Evolutionary conservation across 1,140 invertebrate species (phyloP), one percentile per base, ranked within the genome.

Genomic region (Musca domestica): DNA sequence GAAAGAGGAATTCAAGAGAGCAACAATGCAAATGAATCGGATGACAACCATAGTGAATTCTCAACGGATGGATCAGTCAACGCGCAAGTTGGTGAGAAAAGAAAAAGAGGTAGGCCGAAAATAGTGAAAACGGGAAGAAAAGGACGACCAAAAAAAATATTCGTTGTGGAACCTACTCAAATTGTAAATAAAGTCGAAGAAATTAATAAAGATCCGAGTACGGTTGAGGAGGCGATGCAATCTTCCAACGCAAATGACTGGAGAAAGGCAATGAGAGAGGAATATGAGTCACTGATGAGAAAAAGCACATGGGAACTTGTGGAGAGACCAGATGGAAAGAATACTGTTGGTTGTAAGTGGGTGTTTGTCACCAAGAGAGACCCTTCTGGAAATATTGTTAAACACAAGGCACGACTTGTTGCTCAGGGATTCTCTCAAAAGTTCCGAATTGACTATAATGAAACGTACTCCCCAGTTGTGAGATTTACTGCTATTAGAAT

Each of bases 401-500:
- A 30, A 30, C 27, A 30, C 27, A 30, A 30, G 27, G 27, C 27
- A 30, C 27, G 27, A 4, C 9, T 30, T 3, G 27, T 30, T 30
- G 27, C 27, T 4, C 27, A 30, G 9, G 27, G 27, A n/a, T 30
- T 30, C 9, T 30, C 27, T 30, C 27, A 30, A 30, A 30, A 30
- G 27, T 30, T 30, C 27, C 27, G 27, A 4, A 9, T 30, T 4
- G 27, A 30, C 27, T 30, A 30, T 9, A 30, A 30, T 30, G 27
- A 64, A 23, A 47, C 19, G 1, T 66, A 30, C n/a, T 41, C 77
- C 14, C 79, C 80, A 20, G 75, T 77, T 67, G 66, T 70, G 52
- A 72, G 66, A 17, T 69, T 69, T 65, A 34, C 70, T n/a, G 66
- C 71, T 75, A 49, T 84, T 74, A 74, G 79, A 74, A 54, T 78